Percentiles rank a stretch among this genome's conserved stretches.
Evolutionary conservation across 2,888 invertebrate species (phyloP).

Genomic region (Cryptus armator): DNA sequence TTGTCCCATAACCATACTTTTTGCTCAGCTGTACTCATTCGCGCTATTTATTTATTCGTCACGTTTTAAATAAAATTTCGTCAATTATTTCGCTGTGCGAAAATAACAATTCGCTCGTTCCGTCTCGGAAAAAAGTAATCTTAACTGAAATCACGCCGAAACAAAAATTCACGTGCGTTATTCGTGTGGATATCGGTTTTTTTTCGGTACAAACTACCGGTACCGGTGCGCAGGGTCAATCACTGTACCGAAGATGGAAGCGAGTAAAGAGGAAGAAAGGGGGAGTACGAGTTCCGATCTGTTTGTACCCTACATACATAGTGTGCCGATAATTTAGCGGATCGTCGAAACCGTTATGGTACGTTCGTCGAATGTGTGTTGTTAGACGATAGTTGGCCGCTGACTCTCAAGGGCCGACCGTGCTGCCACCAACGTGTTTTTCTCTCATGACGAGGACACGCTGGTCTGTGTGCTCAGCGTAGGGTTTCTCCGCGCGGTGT

Average conservation of each 20-base stretch:
- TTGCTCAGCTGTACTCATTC: not conserved
- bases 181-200: not conserved
- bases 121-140: too few relatives aligned
- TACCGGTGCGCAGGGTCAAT: conserved; percentile 36
- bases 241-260: conserved; percentile 10
- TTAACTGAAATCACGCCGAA: too few relatives aligned
- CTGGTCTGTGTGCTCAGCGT: not conserved
- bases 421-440: conserved; percentile 1
- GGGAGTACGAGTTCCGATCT: conserved; percentile 42
- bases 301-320: conserved; percentile 54
- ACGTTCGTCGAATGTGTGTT: conserved; percentile 59
- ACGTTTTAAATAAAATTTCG: too few relatives aligned
- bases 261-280: not conserved
- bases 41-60: too few relatives aligned
- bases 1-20: not conserved
- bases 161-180: not conserved
- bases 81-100: too few relatives aligned
- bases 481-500: not conserved
- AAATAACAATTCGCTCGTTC: too few relatives aligned
- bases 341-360: conserved; percentile 72
- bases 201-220: not conserved
- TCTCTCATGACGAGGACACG: too few relatives aligned
- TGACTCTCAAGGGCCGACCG: conserved; percentile 16
- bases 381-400: conserved; percentile 2
- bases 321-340: conserved; percentile 66